Base-by-base conservation (phyloP, 1,140 invertebrate species). In the Drosophila pruinosa region DNA sequence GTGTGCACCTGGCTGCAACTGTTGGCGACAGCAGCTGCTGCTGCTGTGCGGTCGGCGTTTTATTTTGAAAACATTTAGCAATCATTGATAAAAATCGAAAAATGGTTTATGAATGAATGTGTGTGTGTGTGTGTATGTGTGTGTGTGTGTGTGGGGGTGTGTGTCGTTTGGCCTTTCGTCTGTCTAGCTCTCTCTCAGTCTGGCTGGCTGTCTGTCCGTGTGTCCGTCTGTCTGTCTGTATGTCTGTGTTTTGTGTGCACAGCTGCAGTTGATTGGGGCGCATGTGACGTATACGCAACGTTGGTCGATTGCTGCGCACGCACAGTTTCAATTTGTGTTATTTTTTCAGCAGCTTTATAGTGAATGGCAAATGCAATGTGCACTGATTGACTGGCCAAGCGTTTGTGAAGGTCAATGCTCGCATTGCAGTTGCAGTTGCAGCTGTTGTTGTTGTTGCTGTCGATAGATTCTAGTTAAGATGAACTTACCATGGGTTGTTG, bases 401-500 rank as follows among this genome's bases (percentile, higher is more conserved):
- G 38, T 24, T 34, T 12, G 24, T 65, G 58, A 85, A 85, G 81
- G 81, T 85, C 81, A 85, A 81, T 86, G 81, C 45, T 41, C 64
- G 64, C 31, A 14, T 10, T 62, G 19, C 38, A 63, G 45, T 19
- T 45, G 39, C 28, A 38, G 28, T 19, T 52, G 26, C n/a, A 53
- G 19, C 17, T 36, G 50, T 38, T 38, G 15, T 7, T 31, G 17
- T 4, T 38, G 10, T 39, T 39, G 21, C 22, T 36, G 19, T 31
- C 21, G 24, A 22, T 41, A 8, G 12, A 78, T 72, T 72, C 65
- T 12, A 15, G 24, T 38, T 26, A n/a, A n/a, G 6, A 0, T 52
- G 14, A 17, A 83, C 85, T 91, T 54, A 91, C 90, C 90, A 91
- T 91, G 19, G 90, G 90, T 71, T 91, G 90, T 64, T 91, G 90